phyloP scores from a whole-genome alignment of 2,113 vertebrate genomes.

The Nanorana parkeri region DNA sequence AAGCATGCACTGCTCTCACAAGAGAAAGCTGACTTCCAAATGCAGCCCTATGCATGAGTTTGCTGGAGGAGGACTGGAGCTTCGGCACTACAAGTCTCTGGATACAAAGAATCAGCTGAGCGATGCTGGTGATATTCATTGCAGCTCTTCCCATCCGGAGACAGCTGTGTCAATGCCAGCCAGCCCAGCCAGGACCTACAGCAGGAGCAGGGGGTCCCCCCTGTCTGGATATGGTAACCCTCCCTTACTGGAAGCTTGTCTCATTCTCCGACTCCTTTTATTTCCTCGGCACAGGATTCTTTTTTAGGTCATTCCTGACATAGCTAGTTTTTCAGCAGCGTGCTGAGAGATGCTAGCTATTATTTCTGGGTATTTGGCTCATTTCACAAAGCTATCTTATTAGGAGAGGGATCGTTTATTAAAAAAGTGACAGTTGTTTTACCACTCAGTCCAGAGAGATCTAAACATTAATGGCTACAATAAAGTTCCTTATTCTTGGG shows the following conservation, averaged over 20 bases:
- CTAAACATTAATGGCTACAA: too few relatives aligned
- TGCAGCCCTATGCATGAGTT: conserved; percentile 59
- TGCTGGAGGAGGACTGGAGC: conserved; percentile 57
- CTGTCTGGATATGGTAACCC: conserved; percentile 45
- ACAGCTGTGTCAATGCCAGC: conserved; percentile 56
- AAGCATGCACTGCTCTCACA: conserved; percentile 33
- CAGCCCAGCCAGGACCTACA: conserved; percentile 65
- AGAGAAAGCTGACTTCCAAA: conserved; percentile 57
- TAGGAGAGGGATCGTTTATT: too few relatives aligned
- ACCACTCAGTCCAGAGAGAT: too few relatives aligned
- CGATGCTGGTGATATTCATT: conserved; percentile 57
- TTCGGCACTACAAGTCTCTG: conserved; percentile 63
- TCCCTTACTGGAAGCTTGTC: neutral
- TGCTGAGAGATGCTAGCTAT: neutral
- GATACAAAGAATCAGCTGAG: conserved; percentile 43
- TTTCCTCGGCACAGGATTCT: neutral
- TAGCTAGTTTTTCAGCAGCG: conserved; percentile 6
- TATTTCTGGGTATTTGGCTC: neutral
- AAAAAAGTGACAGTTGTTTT: too few relatives aligned
- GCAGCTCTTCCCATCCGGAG: conserved; percentile 59
- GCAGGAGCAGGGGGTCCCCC: conserved; percentile 60
- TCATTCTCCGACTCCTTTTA: neutral
- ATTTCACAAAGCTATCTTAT: neutral
- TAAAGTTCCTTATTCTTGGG: too few relatives aligned
- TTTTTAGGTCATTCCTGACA: conserved; percentile 18